phyloP scores from a whole-genome alignment of 2,113 vertebrate genomes.

The Trochalopteron elliotii region DNA sequence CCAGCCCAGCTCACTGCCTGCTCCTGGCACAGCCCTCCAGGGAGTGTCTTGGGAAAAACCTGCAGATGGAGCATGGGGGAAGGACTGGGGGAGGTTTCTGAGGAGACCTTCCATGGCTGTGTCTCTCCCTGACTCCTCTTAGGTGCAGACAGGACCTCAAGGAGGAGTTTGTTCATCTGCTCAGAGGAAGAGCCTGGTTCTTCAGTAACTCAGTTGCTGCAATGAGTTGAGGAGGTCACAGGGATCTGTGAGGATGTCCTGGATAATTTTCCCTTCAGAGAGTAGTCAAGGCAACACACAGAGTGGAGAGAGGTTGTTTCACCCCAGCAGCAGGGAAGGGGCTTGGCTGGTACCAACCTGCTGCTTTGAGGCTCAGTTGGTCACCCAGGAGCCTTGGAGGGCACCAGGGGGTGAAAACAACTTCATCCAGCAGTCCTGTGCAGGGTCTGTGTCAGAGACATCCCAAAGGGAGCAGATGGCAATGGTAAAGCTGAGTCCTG shows the following conservation, averaged over 20 bases:
- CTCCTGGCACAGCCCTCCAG: neutral
- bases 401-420: neutral
- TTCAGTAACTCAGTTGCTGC: neutral
- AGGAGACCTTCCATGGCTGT: neutral
- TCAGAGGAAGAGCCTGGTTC: neutral
- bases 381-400: neutral
- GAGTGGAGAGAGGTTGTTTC: neutral
- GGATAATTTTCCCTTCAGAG: neutral
- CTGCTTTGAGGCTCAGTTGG: neutral
- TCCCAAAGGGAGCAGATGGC: fast-evolving
- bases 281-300: neutral
- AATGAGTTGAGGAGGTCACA: neutral
- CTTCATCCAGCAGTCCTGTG: neutral
- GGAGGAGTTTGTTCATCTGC: neutral
- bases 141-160: neutral
- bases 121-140: neutral
- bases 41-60: slow-evolving; percentile 4
- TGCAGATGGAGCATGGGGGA: neutral
- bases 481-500: neutral
- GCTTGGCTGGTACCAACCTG: neutral
- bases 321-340: neutral
- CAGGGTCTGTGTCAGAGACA: neutral
- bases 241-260: neutral
- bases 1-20: neutral
- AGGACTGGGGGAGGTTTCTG: neutral